Conservation (phyloP, 2,797 vertebrate species). For the Cossypha heuglini region DNA sequence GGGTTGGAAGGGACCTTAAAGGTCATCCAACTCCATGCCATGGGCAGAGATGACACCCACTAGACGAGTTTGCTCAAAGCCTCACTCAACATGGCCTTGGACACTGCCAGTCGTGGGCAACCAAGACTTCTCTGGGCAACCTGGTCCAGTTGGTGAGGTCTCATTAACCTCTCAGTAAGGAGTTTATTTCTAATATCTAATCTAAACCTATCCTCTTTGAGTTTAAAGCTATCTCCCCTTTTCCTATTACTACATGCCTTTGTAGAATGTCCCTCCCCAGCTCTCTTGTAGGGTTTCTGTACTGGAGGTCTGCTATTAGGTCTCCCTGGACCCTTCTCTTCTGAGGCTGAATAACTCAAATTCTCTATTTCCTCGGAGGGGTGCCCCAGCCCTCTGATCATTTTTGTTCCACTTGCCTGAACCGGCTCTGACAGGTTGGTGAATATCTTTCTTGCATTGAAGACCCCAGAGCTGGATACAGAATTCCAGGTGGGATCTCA, state of each 20-base stretch:
- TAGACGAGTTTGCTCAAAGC: not conserved
- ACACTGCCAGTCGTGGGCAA: not conserved
- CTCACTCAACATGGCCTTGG: not conserved
- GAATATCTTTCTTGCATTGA: not conserved
- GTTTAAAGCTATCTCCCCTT: not conserved
- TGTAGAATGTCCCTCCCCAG: not conserved
- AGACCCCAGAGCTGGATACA: not conserved
- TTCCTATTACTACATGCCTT: no score
- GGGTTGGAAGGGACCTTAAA: not conserved
- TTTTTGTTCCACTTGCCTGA: fast-evolving
- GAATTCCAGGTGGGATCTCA: not conserved
- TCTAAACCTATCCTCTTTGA: not conserved
- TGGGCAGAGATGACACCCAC: not conserved
- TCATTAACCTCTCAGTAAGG: not conserved
- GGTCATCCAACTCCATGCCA: not conserved
- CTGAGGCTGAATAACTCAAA: not conserved
- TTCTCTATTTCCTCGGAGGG: not conserved
- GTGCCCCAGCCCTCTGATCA: not conserved
- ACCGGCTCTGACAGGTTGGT: no score
- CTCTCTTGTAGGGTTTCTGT: not conserved
- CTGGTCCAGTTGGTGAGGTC: not conserved
- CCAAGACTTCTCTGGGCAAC: not conserved
- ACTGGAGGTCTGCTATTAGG: not conserved
- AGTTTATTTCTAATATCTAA: not conserved
- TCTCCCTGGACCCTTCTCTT: not conserved